Conservation (phyloP, 92 coral and sea anemone genomes). For the Zoanthus sansibaricus region DNA sequence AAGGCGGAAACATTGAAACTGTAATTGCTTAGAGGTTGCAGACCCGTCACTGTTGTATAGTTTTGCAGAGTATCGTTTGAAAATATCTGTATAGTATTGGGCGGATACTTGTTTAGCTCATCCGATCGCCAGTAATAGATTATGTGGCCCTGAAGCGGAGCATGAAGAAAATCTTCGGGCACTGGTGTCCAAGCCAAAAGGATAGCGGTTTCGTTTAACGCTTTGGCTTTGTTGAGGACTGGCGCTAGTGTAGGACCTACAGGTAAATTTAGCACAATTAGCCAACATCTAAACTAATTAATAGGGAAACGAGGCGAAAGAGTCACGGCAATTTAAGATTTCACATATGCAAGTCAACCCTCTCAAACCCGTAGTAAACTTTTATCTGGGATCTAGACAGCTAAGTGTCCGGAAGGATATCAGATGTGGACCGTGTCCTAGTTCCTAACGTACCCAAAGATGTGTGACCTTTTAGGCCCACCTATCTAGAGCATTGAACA, state of each 20-base stretch:
- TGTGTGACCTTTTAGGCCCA: no score
- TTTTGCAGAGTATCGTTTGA: not conserved
- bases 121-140: not conserved
- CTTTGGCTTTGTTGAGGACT: conserved; percentile 7
- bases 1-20: conserved; percentile 47
- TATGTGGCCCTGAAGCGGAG: conserved; percentile 47
- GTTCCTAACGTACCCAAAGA: no score
- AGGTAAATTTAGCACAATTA: not conserved
- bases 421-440: no score
- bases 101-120: not conserved
- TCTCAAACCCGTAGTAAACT: no score
- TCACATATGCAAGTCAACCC: no score
- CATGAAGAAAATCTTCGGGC: conserved; percentile 51
- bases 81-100: not conserved
- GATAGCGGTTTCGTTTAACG: conserved; percentile 46
- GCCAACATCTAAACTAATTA: not conserved
- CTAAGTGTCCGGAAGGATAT: no score
- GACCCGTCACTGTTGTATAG: conserved; percentile 35
- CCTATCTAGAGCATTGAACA: no score
- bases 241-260: conserved; percentile 59
- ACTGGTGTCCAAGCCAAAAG: conserved; percentile 56
- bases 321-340: no score
- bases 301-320: not conserved
- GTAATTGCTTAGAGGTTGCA: conserved; percentile 65
- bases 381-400: no score